phyloP scores from a whole-genome alignment of 1,140 invertebrate species.

The Venturia canescens region DNA sequence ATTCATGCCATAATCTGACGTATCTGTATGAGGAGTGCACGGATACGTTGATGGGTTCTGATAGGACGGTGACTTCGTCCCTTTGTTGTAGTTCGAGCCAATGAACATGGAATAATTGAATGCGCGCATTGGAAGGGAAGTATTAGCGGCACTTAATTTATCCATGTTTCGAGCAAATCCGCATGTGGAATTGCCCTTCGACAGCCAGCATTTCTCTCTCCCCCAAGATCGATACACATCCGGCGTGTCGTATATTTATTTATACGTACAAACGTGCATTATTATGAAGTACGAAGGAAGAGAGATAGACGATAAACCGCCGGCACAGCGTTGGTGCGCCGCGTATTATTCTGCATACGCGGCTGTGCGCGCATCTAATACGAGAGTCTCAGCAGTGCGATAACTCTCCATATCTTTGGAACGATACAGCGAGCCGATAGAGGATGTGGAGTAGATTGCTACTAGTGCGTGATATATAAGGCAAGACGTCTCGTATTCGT shows the following conservation, averaged over 20 bases:
- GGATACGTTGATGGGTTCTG: neutral
- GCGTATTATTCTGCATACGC: constrained; percentile 22
- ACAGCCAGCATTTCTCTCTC: neutral
- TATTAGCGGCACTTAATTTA: neutral
- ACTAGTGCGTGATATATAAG: neutral
- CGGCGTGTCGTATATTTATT: too few species aligned
- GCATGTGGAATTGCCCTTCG: neutral
- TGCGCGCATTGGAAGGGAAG: neutral
- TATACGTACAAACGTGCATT: neutral
- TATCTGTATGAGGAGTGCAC: neutral
- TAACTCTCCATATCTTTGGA: constrained; percentile 23
- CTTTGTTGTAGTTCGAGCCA: neutral
- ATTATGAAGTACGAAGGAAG: neutral
- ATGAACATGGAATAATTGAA: neutral
- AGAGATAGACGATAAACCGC: neutral
- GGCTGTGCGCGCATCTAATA: constrained; percentile 19
- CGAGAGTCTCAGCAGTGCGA: constrained; percentile 28
- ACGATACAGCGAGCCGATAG: neutral
- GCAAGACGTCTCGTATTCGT: neutral
- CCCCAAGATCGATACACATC: neutral
- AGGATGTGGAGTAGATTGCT: constrained; percentile 7
- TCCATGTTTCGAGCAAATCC: neutral
- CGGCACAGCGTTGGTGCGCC: neutral
- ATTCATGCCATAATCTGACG: neutral
- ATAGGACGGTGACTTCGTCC: neutral